Evolutionary conservation across 2,113 vertebrate genomes (phyloP).

Genomic region (Galemys pyrenaicus): DNA sequence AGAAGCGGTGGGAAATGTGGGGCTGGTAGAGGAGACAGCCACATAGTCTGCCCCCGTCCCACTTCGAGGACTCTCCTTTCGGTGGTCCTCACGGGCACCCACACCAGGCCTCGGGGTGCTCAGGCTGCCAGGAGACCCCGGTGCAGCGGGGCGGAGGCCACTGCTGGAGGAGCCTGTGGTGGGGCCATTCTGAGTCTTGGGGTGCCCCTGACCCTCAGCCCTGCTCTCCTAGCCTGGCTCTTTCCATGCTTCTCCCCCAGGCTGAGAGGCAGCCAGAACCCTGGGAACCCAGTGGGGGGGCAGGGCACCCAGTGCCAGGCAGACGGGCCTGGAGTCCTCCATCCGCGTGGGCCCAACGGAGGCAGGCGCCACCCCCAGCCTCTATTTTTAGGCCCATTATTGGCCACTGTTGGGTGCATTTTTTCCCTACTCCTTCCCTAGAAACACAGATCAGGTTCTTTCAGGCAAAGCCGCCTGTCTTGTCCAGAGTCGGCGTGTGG

Average conservation of each 20-base stretch:
- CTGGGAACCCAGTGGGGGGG: rapidly evolving
- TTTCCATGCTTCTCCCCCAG: background rate
- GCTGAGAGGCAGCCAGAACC: background rate
- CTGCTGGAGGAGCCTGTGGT: rapidly evolving
- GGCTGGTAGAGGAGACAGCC: background rate
- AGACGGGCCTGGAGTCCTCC: background rate
- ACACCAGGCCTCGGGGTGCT: too few species aligned
- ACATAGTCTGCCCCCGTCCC: background rate
- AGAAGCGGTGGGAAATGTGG: background rate
- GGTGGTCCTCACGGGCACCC: too few species aligned
- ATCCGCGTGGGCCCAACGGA: background rate
- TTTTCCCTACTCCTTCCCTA: background rate
- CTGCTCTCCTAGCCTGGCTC: background rate
- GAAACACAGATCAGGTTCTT: constrained; percentile 56
- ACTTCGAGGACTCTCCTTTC: background rate
- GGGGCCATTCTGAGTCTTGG: background rate
- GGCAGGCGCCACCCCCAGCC: background rate
- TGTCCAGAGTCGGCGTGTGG: constrained; percentile 47
- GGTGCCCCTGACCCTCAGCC: rapidly evolving
- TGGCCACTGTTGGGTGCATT: background rate
- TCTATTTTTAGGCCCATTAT: constrained; percentile 65
- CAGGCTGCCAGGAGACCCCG: background rate
- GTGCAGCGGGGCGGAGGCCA: background rate
- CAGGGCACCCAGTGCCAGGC: background rate
- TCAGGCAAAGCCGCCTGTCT: constrained; percentile 18